Base-by-base conservation (phyloP, 2,888 invertebrate genomes). In the Pollenia labialis region DNA sequence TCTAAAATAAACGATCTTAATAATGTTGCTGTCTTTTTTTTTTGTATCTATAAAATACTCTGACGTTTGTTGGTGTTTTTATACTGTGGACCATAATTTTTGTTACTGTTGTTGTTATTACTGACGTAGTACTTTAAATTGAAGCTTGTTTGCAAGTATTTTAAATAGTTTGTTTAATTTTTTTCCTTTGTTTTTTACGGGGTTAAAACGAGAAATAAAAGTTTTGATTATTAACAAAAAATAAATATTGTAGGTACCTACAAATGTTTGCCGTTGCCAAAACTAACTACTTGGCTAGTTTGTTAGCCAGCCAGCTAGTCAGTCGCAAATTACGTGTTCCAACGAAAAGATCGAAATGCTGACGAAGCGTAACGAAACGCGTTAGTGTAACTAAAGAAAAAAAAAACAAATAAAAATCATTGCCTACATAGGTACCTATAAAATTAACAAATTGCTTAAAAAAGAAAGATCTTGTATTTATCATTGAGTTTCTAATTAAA, bases 301-400 rank as follows among this genome's bases (percentile, higher is more conserved):
- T 72, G 76, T 75, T 71, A 87, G 87, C 56, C 54, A 60, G 23
- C 16, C 60, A 80, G 71, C 64, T 56, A 76, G 76, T 75, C 75
- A 87, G 87, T 87, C 71, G 82, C 85, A 83, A 83, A 80, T 83
- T 85, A 87, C 85, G 85, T 85, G 85, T 85, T 87, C 76, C 79
- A 87, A 83, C 82, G 82, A 80, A 79, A 68, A 85, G 87, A 82
- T 88, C 80, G 83, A 83, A 85, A 80, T 85, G 85, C 71, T 81
- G 74, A 81, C 87, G 85, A 87, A 72, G 84, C 81, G 83, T 81
- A 85, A 68, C 87, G 87, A 83, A 81, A 79, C 74, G 86, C 74
- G 86, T 84, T 88, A 85, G 86, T 83, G 87, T 82, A 68, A 82
- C 85, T 79, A n/a, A 60, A 48, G 68, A 76, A 72, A 64, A 71